These are phyloP conservation scores for Dinoponera quadriceps DNA, from an alignment of 1,140 invertebrate genomes.

Conservation along the genomic window DNA sequence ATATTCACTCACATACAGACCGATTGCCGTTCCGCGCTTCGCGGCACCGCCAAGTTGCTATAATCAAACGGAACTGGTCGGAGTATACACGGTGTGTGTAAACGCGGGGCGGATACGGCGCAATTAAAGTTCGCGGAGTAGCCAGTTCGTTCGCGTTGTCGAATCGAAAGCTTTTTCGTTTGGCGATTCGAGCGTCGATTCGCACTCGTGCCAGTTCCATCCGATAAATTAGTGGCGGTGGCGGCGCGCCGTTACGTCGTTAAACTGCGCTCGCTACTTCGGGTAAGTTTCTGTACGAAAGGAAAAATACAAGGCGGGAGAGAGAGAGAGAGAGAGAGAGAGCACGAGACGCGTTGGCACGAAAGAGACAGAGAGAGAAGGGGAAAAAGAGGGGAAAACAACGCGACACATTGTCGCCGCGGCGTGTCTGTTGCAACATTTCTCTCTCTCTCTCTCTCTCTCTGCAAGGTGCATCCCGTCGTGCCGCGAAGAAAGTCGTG, in stretches of 20 bases:
- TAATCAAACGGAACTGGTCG: slow-evolving; percentile 25
- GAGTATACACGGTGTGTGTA: slow-evolving; percentile 42
- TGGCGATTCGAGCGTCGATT: slow-evolving; percentile 41
- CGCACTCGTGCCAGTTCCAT: slow-evolving; percentile 42
- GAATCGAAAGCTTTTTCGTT: slow-evolving; percentile 61
- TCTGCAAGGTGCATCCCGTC: slow-evolving; percentile 68
- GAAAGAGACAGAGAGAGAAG: not conserved
- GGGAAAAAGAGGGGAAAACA: slow-evolving; percentile 34
- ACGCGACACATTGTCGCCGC: slow-evolving; percentile 37
- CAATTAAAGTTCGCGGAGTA: slow-evolving; percentile 58
- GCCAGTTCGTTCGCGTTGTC: slow-evolving; percentile 46
- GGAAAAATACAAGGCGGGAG: slow-evolving; percentile 35
- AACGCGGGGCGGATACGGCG: slow-evolving; percentile 33
- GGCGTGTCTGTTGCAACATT: not conserved
- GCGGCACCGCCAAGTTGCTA: slow-evolving; percentile 27
- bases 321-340: slow-evolving; percentile 5
- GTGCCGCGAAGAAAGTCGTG: slow-evolving; percentile 70
- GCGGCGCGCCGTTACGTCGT: slow-evolving; percentile 52
- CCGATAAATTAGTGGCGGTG: slow-evolving; percentile 63
- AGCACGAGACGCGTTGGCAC: not conserved
- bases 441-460: too few relatives aligned
- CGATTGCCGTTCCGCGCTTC: not conserved
- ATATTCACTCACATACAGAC: not conserved
- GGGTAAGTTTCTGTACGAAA: slow-evolving; percentile 27
- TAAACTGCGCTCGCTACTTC: slow-evolving; percentile 45